Evolutionary conservation across 2,113 vertebrate genomes (phyloP).

Genomic region (Crotalus tigris): DNA sequence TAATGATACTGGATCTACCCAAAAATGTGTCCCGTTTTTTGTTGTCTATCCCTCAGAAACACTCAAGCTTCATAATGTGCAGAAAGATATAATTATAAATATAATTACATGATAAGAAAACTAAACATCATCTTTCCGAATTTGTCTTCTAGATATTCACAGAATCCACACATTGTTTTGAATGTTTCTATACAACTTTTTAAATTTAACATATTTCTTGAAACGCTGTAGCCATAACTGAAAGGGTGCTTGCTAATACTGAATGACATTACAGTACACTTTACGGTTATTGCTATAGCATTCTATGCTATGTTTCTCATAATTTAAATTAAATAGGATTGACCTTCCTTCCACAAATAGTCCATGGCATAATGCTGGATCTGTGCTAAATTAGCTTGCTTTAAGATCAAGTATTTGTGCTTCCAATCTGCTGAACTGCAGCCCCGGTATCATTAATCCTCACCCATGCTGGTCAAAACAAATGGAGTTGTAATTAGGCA

Average conservation of each 20-base stretch:
- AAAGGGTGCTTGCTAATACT: neutral
- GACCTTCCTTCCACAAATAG: neutral
- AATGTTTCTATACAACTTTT: neutral
- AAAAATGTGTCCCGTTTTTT: neutral
- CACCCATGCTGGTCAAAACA: neutral
- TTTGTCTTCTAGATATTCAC: neutral
- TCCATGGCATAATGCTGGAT: neutral
- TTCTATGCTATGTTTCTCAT: neutral
- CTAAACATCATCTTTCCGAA: neutral
- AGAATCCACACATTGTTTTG: neutral
- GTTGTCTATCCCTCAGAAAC: neutral
- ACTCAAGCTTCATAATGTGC: neutral
- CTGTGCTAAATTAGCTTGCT: neutral
- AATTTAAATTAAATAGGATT: neutral
- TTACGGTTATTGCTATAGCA: neutral
- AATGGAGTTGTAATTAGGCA: neutral
- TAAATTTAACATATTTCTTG: neutral
- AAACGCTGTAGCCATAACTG: neutral
- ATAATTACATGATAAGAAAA: neutral
- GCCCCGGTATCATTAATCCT: neutral
- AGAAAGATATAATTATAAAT: neutral
- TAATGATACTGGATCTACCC: neutral
- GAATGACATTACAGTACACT: neutral
- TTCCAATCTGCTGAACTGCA: neutral
- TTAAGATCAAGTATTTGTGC: neutral